Percentiles rank a stretch among this genome's conserved stretches.
phyloP scores from a whole-genome alignment of 1,140 invertebrate species.

The Drosophila suzukii region DNA sequence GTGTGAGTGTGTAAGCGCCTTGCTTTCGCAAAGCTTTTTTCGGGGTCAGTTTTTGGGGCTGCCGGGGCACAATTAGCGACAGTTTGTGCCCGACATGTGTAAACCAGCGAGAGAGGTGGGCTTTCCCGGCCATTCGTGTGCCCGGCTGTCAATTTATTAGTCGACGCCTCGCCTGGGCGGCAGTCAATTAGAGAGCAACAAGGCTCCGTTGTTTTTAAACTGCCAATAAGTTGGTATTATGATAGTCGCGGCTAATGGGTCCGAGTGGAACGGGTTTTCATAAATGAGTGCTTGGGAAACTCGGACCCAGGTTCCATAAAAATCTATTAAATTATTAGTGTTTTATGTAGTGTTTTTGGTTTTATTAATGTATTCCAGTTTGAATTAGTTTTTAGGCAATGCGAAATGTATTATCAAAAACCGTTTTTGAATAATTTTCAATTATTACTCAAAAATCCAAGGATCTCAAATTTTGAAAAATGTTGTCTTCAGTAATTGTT shows the following conservation, averaged over 20 bases:
- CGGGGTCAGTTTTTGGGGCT: constrained; percentile 30
- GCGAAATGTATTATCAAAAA: no score
- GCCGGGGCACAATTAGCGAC: constrained; percentile 65
- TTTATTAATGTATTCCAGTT: no score
- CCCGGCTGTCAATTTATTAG: constrained; percentile 34
- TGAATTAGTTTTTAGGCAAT: no score
- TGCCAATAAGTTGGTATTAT: constrained; percentile 34
- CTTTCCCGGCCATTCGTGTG: constrained; percentile 34
- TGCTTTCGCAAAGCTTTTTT: constrained; percentile 28
- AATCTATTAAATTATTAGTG: no score
- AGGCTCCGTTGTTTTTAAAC: constrained; percentile 25
- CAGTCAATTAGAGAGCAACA: constrained; percentile 54
- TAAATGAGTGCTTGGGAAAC: constrained; percentile 13
- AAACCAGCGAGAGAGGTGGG: constrained; percentile 52
- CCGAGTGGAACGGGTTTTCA: constrained; percentile 27
- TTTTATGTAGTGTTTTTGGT: no score
- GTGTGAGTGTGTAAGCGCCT: constrained; percentile 32
- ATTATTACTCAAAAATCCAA: no score
- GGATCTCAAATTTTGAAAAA: no score
- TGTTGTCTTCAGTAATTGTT: no score
- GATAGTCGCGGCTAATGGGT: constrained; percentile 29
- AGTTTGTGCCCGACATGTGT: constrained; percentile 67
- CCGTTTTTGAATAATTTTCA: no score
- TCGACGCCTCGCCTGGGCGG: constrained; percentile 33
- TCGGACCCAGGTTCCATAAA: no score